Evolutionary conservation across 2,113 vertebrate genomes (phyloP).

Genomic region (Istiophorus platypterus): DNA sequence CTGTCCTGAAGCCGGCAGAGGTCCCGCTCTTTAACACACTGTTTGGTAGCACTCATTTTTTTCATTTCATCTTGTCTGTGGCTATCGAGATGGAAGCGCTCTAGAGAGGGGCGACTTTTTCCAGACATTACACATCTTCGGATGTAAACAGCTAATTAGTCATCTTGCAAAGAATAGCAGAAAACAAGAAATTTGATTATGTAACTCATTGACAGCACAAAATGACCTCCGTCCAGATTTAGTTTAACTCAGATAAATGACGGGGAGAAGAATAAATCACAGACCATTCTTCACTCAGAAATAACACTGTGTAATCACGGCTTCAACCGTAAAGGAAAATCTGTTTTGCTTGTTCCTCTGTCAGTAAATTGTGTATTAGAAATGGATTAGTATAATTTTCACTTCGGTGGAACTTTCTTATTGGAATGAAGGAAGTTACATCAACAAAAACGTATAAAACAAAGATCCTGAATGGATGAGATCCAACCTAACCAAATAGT

Average conservation of each 20-base stretch:
- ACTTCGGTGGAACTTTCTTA: conserved; percentile 21
- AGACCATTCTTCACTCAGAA: conserved; percentile 47
- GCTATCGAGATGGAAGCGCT: conserved; percentile 33
- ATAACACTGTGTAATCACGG: conserved; percentile 49
- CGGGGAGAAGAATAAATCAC: conserved; percentile 33
- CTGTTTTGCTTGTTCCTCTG: conserved; percentile 37
- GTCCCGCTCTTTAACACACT: conserved; percentile 36
- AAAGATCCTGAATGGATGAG: background rate
- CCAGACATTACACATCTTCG: conserved; percentile 41
- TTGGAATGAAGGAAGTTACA: conserved; percentile 8
- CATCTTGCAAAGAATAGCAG: conserved; percentile 54
- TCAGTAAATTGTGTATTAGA: conserved; percentile 41
- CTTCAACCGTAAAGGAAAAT: conserved; percentile 50
- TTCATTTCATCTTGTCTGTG: conserved; percentile 50
- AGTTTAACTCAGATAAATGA: conserved; percentile 66
- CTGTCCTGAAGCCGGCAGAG: conserved; percentile 36
- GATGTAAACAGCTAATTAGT: conserved; percentile 58
- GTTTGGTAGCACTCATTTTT: conserved; percentile 11
- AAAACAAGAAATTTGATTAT: conserved; percentile 64
- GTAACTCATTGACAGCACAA: conserved; percentile 46
- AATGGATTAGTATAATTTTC: conserved; percentile 51
- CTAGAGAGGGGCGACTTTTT: conserved; percentile 26
- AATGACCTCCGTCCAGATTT: conserved; percentile 58
- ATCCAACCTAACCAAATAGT: background rate
- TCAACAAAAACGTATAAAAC: background rate